phyloP scores from a whole-genome alignment of 2,113 vertebrate genomes.

The Hymenochirus boettgeri region DNA sequence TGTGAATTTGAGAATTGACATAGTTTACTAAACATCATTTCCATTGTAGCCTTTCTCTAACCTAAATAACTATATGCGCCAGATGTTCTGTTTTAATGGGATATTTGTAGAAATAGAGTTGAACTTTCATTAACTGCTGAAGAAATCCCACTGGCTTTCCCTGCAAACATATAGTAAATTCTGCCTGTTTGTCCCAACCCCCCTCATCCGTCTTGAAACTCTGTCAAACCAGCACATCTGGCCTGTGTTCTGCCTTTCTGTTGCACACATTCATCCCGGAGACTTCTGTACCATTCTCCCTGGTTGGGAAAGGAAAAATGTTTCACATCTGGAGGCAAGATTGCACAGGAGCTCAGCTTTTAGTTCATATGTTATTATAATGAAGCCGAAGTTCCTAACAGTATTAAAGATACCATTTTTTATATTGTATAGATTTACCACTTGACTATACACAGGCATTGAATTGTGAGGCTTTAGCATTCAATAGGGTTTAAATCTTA shows the following conservation, averaged over 20 bases:
- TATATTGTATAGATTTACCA: no score
- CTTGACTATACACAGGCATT: no score
- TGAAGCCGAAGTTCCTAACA: neutral
- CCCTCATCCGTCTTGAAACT: neutral
- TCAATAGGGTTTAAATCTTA: no score
- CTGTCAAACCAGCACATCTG: conserved; percentile 21
- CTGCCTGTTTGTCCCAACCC: neutral
- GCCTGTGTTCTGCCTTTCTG: neutral
- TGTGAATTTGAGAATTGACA: no score
- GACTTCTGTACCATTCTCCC: conserved; percentile 25
- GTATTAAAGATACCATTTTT: no score
- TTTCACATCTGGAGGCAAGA: conserved; percentile 35
- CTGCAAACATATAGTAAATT: neutral
- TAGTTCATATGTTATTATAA: neutral
- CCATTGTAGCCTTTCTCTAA: neutral
- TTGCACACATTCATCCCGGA: conserved; percentile 20
- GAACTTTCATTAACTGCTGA: neutral
- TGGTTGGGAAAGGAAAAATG: conserved; percentile 24
- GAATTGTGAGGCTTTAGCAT: no score
- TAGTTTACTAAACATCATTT: neutral
- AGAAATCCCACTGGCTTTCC: neutral
- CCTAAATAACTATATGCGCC: no score
- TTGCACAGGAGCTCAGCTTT: neutral
- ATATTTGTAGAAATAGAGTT: neutral
- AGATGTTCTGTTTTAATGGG: neutral